Evolutionary conservation across 2,888 invertebrate genomes (phyloP).

Genomic region (Cephus runcator): DNA sequence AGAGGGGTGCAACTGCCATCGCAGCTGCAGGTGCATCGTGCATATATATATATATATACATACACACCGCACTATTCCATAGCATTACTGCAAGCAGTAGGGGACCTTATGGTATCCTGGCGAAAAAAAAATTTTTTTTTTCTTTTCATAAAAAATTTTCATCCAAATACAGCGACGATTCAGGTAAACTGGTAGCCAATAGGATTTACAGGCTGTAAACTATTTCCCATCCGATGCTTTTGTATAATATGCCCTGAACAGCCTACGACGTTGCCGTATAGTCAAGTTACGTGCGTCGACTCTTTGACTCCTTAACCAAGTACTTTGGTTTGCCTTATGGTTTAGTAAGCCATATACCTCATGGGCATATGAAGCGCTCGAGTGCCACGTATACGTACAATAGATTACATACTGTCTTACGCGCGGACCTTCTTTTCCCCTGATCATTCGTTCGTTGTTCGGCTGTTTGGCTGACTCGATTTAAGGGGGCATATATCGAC

Average conservation of each 20-base stretch:
- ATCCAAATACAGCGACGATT: neutral
- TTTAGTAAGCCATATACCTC: neutral
- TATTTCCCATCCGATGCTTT: conserved; percentile 21
- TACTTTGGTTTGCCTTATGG: neutral
- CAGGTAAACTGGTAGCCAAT: neutral
- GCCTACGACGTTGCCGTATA: neutral
- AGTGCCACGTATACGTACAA: neutral
- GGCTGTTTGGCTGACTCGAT: neutral
- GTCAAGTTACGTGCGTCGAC: neutral
- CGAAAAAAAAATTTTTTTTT: neutral
- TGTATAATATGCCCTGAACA: neutral
- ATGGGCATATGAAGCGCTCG: neutral
- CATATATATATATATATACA: conserved; percentile 7
- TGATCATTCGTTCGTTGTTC: neutral
- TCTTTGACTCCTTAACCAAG: neutral
- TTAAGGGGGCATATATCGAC: neutral
- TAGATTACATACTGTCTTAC: neutral
- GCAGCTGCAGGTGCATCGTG: conserved; percentile 52
- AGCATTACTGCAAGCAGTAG: conserved; percentile 17
- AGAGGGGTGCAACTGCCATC: conserved; percentile 55
- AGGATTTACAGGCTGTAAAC: conserved; percentile 21
- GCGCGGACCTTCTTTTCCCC: neutral
- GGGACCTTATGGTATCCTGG: neutral
- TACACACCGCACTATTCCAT: conserved; percentile 28
- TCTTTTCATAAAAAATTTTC: neutral